These are phyloP conservation scores for Triops longicaudatus DNA, from an alignment of 1,140 invertebrate genomes.

Conservation along the genomic window DNA sequence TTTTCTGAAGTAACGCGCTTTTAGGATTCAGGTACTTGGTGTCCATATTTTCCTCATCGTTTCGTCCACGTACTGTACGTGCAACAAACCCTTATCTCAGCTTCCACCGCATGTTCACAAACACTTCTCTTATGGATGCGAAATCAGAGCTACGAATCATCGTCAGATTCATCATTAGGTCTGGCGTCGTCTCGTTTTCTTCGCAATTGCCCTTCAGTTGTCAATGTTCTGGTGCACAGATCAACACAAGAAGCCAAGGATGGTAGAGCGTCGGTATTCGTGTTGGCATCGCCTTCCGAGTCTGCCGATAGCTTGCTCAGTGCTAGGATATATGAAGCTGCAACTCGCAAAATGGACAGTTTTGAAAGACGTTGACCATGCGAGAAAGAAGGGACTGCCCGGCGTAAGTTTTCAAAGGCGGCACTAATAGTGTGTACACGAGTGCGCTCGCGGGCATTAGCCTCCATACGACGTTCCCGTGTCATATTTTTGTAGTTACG, in stretches of 20 bases:
- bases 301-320: conserved; percentile 51
- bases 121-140: too few species aligned
- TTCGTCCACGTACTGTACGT: background rate
- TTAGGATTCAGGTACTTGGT: background rate
- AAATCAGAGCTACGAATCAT: background rate
- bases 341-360: conserved; percentile 79
- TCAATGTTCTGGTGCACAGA: conserved; percentile 74
- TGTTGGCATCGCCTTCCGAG: conserved; percentile 51
- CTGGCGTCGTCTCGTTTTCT: conserved; percentile 61
- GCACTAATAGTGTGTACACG: conserved; percentile 90
- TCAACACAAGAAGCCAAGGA: conserved; percentile 69
- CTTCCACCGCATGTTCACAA: background rate
- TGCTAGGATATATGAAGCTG: conserved; percentile 81
- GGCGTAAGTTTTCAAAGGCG: conserved; percentile 79
- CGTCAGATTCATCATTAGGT: conserved; percentile 19
- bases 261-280: conserved; percentile 42
- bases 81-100: background rate
- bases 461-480: conserved; percentile 78
- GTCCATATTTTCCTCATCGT: background rate
- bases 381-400: conserved; percentile 77
- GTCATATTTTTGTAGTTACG: conserved; percentile 95
- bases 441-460: conserved; percentile 83
- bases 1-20: background rate
- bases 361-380: conserved; percentile 89
- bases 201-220: conserved; percentile 79